phyloP scores from a whole-genome alignment of 2,113 vertebrate species.

The Gymnorhina tibicen region DNA sequence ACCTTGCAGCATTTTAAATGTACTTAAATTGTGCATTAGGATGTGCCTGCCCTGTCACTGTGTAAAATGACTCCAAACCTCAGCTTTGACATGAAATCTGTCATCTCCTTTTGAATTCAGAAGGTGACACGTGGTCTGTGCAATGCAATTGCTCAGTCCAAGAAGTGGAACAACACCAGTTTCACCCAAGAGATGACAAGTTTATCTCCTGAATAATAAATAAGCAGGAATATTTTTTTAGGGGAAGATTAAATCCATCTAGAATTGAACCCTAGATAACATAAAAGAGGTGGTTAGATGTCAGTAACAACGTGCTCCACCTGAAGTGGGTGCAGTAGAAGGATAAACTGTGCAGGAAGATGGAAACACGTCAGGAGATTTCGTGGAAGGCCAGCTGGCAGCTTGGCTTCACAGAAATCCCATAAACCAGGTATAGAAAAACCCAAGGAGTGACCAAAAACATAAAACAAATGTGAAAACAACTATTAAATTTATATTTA shows the following conservation, averaged over 20 bases:
- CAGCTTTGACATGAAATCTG: background rate
- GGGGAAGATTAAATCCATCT: background rate
- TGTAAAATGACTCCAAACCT: background rate
- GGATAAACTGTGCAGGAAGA: background rate
- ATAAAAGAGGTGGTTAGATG: background rate
- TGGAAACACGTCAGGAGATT: background rate
- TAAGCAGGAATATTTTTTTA: background rate
- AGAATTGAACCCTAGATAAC: background rate
- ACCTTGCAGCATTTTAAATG: background rate
- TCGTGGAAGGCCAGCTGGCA: background rate
- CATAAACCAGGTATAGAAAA: background rate
- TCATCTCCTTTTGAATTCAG: background rate
- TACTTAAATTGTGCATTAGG: background rate
- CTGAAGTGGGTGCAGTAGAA: background rate
- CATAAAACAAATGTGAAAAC: background rate
- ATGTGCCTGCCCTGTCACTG: background rate
- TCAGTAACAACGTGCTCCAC: background rate
- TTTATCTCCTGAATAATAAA: background rate
- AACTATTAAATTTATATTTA: background rate
- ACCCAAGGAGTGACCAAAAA: background rate
- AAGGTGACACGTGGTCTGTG: background rate
- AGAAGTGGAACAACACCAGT: background rate
- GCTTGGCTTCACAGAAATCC: background rate
- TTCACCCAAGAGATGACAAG: background rate
- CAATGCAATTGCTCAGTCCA: background rate